phyloP scores from a whole-genome alignment of 2,888 invertebrate species.

The Cephus nigrinus region DNA sequence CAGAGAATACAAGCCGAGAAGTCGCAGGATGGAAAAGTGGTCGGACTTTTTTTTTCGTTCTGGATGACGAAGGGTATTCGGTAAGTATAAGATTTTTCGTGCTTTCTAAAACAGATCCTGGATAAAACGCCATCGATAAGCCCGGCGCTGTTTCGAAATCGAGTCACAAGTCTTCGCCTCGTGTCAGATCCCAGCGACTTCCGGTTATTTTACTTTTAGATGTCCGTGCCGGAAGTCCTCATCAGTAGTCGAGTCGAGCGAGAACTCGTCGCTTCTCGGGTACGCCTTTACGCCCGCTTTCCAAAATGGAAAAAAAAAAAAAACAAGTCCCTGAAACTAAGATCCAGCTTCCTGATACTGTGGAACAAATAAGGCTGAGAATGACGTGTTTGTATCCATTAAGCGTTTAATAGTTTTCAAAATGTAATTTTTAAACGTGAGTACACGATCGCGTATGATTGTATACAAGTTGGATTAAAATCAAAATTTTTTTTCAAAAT shows the following conservation, averaged over 20 bases:
- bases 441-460: not conserved
- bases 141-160: not conserved
- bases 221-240: slow-evolving; percentile 40
- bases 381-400: not conserved
- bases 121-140: not conserved
- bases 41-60: not conserved
- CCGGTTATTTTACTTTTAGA: slow-evolving; percentile 42
- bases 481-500: not conserved
- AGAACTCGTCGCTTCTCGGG: not conserved
- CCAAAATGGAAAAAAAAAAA: not conserved
- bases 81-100: not conserved
- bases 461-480: not conserved
- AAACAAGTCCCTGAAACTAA: not conserved
- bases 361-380: not conserved
- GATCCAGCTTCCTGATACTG: not conserved
- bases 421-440: not conserved
- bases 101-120: not conserved
- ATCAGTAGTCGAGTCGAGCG: slow-evolving; percentile 44
- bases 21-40: not conserved
- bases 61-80: too few relatives aligned
- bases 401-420: not conserved
- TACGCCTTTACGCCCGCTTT: not conserved
- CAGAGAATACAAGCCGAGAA: not conserved
- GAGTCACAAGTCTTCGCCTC: not conserved
- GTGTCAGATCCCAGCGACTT: slow-evolving; percentile 27